Evolutionary conservation across 2,888 invertebrate genomes (phyloP).

Genomic region (Oithona nana): DNA sequence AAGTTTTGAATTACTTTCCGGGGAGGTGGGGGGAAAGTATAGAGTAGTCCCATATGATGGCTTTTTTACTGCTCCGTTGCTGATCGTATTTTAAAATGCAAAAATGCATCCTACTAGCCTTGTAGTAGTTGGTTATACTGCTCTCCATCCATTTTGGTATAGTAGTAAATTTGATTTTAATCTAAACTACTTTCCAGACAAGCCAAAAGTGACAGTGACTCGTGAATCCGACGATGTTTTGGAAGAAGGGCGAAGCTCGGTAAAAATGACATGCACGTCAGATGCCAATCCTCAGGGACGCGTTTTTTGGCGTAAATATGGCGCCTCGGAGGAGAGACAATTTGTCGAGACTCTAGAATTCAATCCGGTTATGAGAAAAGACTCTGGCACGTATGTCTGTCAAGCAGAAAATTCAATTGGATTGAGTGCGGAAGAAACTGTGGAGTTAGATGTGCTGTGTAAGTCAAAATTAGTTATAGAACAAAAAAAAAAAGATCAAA

Average conservation of each 20-base stretch:
- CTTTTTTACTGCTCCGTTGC: not conserved
- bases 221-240: slow-evolving; percentile 35
- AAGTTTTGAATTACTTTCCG: too few relatives aligned
- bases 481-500: not conserved
- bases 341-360: slow-evolving; percentile 24
- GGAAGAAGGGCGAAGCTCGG: slow-evolving; percentile 48
- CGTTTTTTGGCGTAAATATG: slow-evolving; percentile 42
- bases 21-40: too few relatives aligned
- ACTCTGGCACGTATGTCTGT: slow-evolving; percentile 45
- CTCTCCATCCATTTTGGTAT: too few relatives aligned
- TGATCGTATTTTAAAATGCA: too few relatives aligned
- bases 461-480: slow-evolving; percentile 31
- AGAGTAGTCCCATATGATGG: not conserved
- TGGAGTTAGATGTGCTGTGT: slow-evolving; percentile 75
- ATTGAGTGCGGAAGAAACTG: slow-evolving; percentile 56
- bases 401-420: slow-evolving; percentile 66
- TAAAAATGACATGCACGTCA: slow-evolving; percentile 46
- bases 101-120: too few relatives aligned
- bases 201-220: slow-evolving; percentile 33
- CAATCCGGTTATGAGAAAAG: slow-evolving; percentile 24
- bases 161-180: too few relatives aligned
- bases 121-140: too few relatives aligned
- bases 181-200: slow-evolving; percentile 32
- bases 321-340: not conserved
- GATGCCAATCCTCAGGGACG: slow-evolving; percentile 53